Base-by-base conservation (phyloP, 2,113 vertebrate species). In the Paramormyrops kingsleyae region DNA sequence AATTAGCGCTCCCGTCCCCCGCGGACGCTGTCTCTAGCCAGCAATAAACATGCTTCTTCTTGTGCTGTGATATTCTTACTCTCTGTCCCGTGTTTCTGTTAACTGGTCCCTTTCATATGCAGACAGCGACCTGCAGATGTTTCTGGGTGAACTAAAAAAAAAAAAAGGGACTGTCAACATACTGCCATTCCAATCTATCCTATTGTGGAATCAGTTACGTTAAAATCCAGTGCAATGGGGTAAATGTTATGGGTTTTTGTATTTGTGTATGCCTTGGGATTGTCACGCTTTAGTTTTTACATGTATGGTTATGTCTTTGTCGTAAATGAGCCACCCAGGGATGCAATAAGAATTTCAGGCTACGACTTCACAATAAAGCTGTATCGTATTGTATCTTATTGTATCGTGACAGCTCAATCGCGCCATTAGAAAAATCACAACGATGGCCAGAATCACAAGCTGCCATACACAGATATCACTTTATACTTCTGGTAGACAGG, bases 1-100 rank as follows among this genome's bases (percentile, higher is more conserved):
- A 49, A 50, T 49, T 47, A 95, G 96, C 96, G 97, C 96, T 94
- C 97, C 96, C 4, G 31, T 17, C 13, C 59, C 59, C n/a, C n/a
- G 1, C 0, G 59, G 59, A 35, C 5, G 13, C 12, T 0, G 70
- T 80, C 74, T 42, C 35, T 80, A 19, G 35, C 12, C 31, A 42
- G 35, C 35, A 39, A 39, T 39, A 42, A 80, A 42, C n/a, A 10
- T 17, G 6, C 35, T 77, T 77, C 31, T 39, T 77, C 27, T 39
- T 17, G 70, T 5, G 5, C 27, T 39, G 31, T 39, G 31, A 77
- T 31, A 77, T 39, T 77, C 39, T 77, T 15, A 15, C 70, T 12
- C 9, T 66, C 62, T 27, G 62, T 66, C 62, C 27, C 1, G 62
- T 70, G n/a, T 70, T 66, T 66, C 9, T 70, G 3, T 4, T 70